Base-by-base conservation (phyloP, 2,113 vertebrate species). In the Odocoileus hemionus region DNA sequence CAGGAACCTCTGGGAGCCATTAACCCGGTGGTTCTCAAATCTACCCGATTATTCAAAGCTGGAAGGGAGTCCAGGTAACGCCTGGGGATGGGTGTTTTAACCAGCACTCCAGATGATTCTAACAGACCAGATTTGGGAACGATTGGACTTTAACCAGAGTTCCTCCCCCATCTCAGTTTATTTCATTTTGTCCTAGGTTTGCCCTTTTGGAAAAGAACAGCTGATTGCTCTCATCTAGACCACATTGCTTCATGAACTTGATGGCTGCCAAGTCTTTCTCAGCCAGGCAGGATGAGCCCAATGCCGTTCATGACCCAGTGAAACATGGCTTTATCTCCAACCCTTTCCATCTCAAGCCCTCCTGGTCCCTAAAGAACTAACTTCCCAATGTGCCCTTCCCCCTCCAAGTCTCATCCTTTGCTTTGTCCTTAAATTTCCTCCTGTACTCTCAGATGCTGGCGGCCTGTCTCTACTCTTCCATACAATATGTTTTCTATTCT, bases 121-220 rank as follows among this genome's bases (percentile, higher is more conserved):
- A 61, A 58, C 47, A 43, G 17, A 79, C 23, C 67, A 54, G 88
- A n/a, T 78, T 25, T 90, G 85, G 86, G 82, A 57, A 28, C 43
- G 6, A 8, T 33, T 58, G 61, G 36, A 14, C 39, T 86, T 23
- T n/a, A 58, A 21, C 5, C 43, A 8, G 85, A 80, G 52, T n/a
- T 25, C 80, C 26, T 61, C 17, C 52, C 45, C 16, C 55, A 19
- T 60, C 36, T 36, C 67, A 67, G 47, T 52, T 43, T 47, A 78
- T 91, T 90, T 61, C 52, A 36, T 14, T 86, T 87, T 85, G 93
- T 19, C 86, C 95, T 96, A 43, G 33, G 58, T 95, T 96, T 78
- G 55, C 16, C 50, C 91, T 92, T 74, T 93, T 70, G 86, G 57
- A 89, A 95, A 87, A 89, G 47, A 97, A 61, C 39, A 26, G 94